Evolutionary conservation across 2,888 invertebrate genomes (phyloP), one percentile per base, ranked within the genome.

Genomic region (Ennomos fuscantarius): DNA sequence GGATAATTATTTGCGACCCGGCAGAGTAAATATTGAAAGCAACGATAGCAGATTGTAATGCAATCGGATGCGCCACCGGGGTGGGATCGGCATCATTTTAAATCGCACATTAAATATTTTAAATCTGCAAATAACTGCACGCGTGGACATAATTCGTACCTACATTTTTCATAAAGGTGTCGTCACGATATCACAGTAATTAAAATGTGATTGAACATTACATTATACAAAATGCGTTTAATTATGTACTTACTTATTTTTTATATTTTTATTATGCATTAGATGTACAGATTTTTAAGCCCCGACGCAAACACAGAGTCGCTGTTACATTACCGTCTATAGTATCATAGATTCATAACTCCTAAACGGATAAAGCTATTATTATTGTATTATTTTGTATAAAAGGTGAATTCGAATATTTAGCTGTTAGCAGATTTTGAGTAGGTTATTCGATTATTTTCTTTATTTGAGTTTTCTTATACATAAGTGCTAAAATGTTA

Each of bases 1-100:
- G n/a, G n/a, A n/a, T 2, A 48, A 39, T 1, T 32, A 3, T n/a
- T 15, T 41, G n/a, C 10, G 9, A 78, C 69, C 76, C 65, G 71
- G 68, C 73, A 75, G 63, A 70, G 64, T 64, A 68, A 76, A 77
- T 75, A 72, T 74, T 76, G 76, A 68, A 78, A 80, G 79, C 80
- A 79, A 80, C 75, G 74, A 77, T 69, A 71, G 62, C 72, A 77
- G 81, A 82, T 77, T 77, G 76, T 82, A 81, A 81, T 79, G 69
- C 81, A 74, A 84, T 83, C 70, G 73, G 81, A 76, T 75, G 76
- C 76, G 80, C 73, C 69, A 66, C 71, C 66, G 69, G 73, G 9
- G 62, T 66, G 75, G 65, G 63, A 60, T 66, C 33, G 52, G 2
- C 68, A 81, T 82, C 82, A 68, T 74, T 79, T 75, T 58, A 50